phyloP scores from a whole-genome alignment of 2,888 invertebrate genomes.

The Eulithis testata region DNA sequence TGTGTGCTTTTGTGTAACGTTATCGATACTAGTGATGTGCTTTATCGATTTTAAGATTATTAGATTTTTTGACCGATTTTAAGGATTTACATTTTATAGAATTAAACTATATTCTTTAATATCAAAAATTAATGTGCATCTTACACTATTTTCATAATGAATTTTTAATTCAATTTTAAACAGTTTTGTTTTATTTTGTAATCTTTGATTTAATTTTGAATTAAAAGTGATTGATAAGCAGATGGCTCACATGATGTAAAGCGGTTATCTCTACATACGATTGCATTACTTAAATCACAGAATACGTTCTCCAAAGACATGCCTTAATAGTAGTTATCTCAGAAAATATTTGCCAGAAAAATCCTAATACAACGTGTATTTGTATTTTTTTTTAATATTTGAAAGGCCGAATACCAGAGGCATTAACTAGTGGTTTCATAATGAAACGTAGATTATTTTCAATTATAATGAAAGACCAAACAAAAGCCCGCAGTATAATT shows the following conservation, averaged over 20 bases:
- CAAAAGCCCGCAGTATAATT: slow-evolving; percentile 5
- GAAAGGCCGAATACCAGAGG: no score
- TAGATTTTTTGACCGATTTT: neutral
- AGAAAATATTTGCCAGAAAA: no score
- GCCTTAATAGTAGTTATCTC: no score
- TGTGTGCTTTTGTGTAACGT: slow-evolving; percentile 45
- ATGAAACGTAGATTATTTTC: neutral
- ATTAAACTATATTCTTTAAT: slow-evolving; percentile 85
- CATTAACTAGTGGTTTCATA: neutral
- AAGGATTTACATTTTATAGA: slow-evolving; percentile 75
- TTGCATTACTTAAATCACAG: no score
- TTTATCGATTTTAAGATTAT: slow-evolving; percentile 11
- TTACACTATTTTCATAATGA: slow-evolving; percentile 86
- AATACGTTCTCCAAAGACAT: no score
- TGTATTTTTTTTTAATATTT: no score
- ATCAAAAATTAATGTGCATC: slow-evolving; percentile 86
- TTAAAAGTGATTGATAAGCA: no score
- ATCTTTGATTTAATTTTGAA: no score
- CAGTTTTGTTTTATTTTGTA: slow-evolving; percentile 79
- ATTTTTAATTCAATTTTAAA: slow-evolving; percentile 64
- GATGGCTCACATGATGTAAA: no score
- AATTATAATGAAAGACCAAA: slow-evolving; percentile 1
- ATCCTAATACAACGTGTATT: no score
- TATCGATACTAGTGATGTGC: slow-evolving; percentile 23
- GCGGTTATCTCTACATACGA: no score